These are phyloP conservation scores for Umimayanthus chanpuru DNA, from an alignment of 92 coral and sea anemone species.

Conservation along the genomic window DNA sequence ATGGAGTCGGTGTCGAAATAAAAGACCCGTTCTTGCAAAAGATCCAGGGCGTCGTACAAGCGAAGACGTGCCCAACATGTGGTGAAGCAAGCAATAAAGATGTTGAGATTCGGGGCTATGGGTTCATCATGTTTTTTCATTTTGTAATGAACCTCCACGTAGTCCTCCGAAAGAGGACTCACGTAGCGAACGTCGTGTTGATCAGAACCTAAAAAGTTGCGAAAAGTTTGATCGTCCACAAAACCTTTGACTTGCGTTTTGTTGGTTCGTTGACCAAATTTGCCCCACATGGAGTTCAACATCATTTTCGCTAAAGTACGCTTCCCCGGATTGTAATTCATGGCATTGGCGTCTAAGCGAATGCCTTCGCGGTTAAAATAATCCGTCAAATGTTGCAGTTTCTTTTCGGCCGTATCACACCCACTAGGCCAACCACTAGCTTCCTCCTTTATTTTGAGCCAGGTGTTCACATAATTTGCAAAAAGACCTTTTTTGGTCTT, in stretches of 20 bases:
- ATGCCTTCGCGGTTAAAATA: conserved; percentile 9
- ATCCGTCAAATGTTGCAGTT: conserved; percentile 6
- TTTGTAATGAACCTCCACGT: conserved; percentile 8
- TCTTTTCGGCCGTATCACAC: conserved; percentile 11
- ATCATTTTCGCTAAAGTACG: too few species aligned
- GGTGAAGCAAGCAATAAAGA: too few species aligned
- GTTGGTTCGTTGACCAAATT: conserved; percentile 4
- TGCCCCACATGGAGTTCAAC: too few species aligned
- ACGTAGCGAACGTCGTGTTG: too few species aligned
- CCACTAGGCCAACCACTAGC: conserved; percentile 17
- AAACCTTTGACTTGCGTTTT: background rate
- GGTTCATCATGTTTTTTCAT: conserved; percentile 12
- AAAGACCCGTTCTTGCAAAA: conserved; percentile 4
- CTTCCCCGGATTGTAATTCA: background rate
- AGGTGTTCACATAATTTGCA: background rate
- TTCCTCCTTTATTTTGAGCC: background rate
- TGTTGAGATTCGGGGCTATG: background rate
- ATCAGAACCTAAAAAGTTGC: background rate
- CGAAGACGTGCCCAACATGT: too few species aligned
- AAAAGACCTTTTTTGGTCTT: conserved; percentile 6
- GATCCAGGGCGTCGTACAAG: conserved; percentile 5
- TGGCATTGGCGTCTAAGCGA: conserved; percentile 16
- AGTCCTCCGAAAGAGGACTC: background rate
- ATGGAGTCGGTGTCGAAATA: too few species aligned
- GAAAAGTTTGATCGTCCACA: conserved; percentile 14